Conservation (phyloP, 2,797 vertebrate genomes). For the Sebastes cheni region DNA sequence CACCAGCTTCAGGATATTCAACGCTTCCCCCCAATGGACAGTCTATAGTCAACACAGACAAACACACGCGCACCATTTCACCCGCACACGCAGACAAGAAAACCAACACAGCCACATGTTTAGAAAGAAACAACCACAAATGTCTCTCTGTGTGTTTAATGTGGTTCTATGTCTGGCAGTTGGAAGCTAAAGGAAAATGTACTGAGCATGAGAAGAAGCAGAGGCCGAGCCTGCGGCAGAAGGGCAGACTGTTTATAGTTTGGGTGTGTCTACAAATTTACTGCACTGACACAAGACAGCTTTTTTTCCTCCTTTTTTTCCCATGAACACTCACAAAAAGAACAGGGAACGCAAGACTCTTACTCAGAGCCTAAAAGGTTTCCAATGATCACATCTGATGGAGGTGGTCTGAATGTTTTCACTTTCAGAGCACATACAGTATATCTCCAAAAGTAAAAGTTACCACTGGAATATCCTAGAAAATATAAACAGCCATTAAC, state of each 20-base stretch:
- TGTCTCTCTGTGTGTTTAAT: conserved; percentile 9
- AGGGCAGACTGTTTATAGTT: conserved; percentile 79
- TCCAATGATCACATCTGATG: conserved; percentile 42
- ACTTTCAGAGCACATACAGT: neutral
- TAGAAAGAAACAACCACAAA: conserved; percentile 18
- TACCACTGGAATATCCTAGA: neutral
- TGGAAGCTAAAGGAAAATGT: conserved; percentile 36
- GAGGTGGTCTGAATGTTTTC: neutral
- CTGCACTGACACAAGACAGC: conserved; percentile 59
- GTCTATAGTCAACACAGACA: conserved; percentile 78
- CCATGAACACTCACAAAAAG: conserved; percentile 23
- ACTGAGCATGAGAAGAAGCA: conserved; percentile 56
- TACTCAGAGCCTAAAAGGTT: conserved; percentile 35
- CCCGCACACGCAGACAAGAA: conserved; percentile 16
- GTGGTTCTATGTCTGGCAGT: conserved; percentile 42
- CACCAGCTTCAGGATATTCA: conserved; percentile 92
- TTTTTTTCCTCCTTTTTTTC: conserved; percentile 29
- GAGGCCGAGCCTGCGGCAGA: conserved; percentile 59
- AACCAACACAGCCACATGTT: conserved; percentile 26
- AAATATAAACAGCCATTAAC: neutral
- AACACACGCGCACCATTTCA: conserved; percentile 16
- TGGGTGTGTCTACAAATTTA: conserved; percentile 80
- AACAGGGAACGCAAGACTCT: conserved; percentile 41
- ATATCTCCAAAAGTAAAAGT: neutral
- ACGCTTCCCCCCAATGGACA: conserved; percentile 91